Evolutionary conservation across 2,888 invertebrate genomes (phyloP), one percentile per base, ranked within the genome.

Genomic region (Caenorhabditis virilis): DNA sequence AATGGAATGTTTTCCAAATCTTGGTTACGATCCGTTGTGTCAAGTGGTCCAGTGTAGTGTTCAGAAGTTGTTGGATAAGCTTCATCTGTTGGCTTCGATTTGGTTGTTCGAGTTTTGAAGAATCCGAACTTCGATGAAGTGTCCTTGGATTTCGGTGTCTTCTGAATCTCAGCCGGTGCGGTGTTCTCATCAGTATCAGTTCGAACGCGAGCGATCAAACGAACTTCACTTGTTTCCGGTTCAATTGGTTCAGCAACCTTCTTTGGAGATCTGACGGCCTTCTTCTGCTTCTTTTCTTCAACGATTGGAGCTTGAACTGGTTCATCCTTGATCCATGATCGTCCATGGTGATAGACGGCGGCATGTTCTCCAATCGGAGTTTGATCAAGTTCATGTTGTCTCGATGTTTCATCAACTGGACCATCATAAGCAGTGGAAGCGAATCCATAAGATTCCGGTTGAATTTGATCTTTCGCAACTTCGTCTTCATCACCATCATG

Each of bases 1-100:
- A 65, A 25, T 18, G 54, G 47, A 6, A 66, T 27, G 22, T 51
- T 57, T 9, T 60, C 64, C 16, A 63, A 41, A 9, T 72, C 72
- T 6, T 53, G 39, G 16, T 46, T 16, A 7, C 48, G 49, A 2
- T 23, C 43, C 16, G 49, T 50, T 15, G 43, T 35, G 13, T 67
- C 59, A 4, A 64, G 49, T 18, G 53, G 50, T 5, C 69, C 68
- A 22, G 41, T 26, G 22, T 57, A 66, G n/a, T 52, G 41, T 13
- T 52, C 53, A 11, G 43, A 16, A 16, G 35, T 13, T 22, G 20
- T 22, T 7, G 54, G 45, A n/a, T 55, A 47, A 9, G 35, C 18
- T 16, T 46, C 39, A 20, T 30, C 39, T 11, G 43, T 16, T 16
- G 6, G 6, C 11, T 18, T 11, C 4, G 6, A 11, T 39, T 39